These are phyloP conservation scores for Hypsopygia costalis DNA, from an alignment of 2,888 invertebrate genomes.

Conservation along the genomic window DNA sequence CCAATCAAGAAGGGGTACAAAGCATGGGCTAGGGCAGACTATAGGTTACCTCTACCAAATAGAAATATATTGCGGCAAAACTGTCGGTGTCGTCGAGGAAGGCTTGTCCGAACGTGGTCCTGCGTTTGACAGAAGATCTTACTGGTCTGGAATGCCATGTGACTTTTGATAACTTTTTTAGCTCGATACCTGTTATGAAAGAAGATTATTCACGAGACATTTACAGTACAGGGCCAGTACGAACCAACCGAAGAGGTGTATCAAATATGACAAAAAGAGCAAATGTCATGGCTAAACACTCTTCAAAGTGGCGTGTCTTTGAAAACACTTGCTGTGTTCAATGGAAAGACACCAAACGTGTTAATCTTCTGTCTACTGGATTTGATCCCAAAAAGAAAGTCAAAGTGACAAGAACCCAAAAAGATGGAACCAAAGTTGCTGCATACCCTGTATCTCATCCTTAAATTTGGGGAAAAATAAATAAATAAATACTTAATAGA, in stretches of 20 bases:
- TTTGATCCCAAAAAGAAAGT: neutral
- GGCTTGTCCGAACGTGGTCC: neutral
- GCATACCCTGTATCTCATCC: too few relatives aligned
- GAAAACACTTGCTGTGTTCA: constrained; percentile 2
- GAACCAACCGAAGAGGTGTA: neutral
- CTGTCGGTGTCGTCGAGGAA: too few relatives aligned
- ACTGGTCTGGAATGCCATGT: constrained; percentile 2
- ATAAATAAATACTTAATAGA: too few relatives aligned
- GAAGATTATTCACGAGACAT: constrained; percentile 2
- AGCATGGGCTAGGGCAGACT: too few relatives aligned
- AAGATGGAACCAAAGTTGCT: constrained; percentile 7
- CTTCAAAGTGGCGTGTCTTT: neutral
- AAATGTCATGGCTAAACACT: neutral
- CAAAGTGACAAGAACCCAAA: constrained; percentile 5
- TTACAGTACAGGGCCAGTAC: constrained; percentile 6
- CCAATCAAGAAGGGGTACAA: too few relatives aligned
- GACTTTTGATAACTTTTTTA: constrained; percentile 6
- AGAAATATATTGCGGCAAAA: too few relatives aligned
- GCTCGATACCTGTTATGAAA: constrained; percentile 4
- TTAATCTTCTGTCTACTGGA: constrained; percentile 3
- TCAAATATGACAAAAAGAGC: neutral
- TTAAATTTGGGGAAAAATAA: too few relatives aligned
- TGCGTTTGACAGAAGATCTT: constrained; percentile 2
- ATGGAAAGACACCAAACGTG: constrained; percentile 7
- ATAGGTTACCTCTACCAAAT: too few relatives aligned